These are phyloP conservation scores for Taxidea taxus DNA, from an alignment of 2,113 vertebrate species.

Conservation along the genomic window DNA sequence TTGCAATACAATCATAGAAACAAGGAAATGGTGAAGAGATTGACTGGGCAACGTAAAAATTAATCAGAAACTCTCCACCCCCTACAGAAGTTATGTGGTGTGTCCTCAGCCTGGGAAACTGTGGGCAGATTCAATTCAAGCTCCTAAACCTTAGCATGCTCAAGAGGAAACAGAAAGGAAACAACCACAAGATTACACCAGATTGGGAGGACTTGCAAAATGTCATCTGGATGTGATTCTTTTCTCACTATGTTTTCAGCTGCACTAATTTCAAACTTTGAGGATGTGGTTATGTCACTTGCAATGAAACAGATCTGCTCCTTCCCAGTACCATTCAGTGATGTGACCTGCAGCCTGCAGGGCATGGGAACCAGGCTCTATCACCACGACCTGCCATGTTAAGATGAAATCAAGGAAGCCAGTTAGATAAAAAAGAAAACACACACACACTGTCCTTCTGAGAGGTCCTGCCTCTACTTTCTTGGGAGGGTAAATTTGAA, in stretches of 20 bases:
- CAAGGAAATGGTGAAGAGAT: background rate
- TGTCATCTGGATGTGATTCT: constrained; percentile 49
- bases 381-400: background rate
- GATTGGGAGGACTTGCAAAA: background rate
- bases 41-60: background rate
- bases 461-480: background rate
- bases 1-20: background rate
- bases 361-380: background rate
- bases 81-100: background rate
- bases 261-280: background rate
- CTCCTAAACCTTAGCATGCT: background rate
- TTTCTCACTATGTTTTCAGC: constrained; percentile 35
- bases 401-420: background rate
- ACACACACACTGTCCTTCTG: background rate
- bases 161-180: constrained; percentile 29
- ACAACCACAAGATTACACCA: background rate
- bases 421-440: background rate
- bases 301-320: background rate
- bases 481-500: background rate
- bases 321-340: background rate
- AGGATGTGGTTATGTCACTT: constrained; percentile 45
- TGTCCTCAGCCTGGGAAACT: background rate
- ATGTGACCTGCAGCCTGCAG: background rate
- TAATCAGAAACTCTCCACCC: constrained; percentile 1
- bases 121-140: background rate